Percentiles rank a stretch among this genome's conserved stretches.
These are phyloP conservation scores for Ceuthmochares aereus DNA, from an alignment of 2,113 vertebrate genomes.

Conservation along the genomic window DNA sequence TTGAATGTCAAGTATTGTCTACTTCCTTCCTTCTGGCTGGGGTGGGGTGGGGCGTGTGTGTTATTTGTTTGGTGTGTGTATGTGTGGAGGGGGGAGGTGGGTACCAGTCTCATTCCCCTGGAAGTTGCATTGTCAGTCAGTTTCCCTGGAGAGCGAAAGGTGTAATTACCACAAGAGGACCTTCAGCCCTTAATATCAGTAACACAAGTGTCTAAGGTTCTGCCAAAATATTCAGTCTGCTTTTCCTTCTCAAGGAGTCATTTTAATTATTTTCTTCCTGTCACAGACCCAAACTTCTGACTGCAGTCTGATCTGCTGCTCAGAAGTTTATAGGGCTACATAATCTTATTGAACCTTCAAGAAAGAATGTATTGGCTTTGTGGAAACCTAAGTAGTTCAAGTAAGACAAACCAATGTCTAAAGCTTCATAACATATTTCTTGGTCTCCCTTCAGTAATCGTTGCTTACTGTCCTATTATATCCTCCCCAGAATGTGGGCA, in stretches of 20 bases:
- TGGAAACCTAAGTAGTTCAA: constrained; percentile 31
- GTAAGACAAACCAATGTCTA: constrained; percentile 1
- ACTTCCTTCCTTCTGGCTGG: not conserved
- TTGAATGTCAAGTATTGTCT: not conserved
- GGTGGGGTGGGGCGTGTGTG: no score
- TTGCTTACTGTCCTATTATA: not conserved
- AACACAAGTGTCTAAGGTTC: not conserved
- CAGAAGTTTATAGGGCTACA: constrained; percentile 25
- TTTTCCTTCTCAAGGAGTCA: not conserved
- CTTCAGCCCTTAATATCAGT: not conserved
- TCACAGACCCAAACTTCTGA: constrained; percentile 15
- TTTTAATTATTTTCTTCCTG: constrained; percentile 54
- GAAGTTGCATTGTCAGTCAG: not conserved
- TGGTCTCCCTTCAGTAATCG: not conserved
- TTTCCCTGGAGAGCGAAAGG: not conserved
- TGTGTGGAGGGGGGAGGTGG: no score
- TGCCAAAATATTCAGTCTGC: constrained; percentile 2
- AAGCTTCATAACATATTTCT: not conserved
- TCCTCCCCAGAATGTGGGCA: not conserved
- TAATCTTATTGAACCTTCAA: constrained; percentile 23
- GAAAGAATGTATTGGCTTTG: constrained; percentile 19
- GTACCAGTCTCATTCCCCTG: not conserved
- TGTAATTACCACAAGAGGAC: not conserved
- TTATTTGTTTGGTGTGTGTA: no score
- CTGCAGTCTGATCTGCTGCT: constrained; percentile 25